phyloP scores from a whole-genome alignment of 2,797 vertebrate species.

The Gymnothorax reevesii region DNA sequence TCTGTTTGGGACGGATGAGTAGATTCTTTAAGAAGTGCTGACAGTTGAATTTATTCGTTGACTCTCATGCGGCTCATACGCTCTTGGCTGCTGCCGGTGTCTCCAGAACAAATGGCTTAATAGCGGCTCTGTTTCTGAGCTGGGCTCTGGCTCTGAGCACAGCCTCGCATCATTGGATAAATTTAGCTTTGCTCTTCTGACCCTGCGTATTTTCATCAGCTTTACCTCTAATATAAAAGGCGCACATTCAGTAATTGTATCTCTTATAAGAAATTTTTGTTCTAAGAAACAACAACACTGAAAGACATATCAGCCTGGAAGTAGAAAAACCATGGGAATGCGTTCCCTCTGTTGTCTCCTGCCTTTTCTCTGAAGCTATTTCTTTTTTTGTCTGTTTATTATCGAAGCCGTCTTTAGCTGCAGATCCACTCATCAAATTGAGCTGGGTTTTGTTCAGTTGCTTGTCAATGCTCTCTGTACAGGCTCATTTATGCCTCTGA shows the following conservation, averaged over 20 bases:
- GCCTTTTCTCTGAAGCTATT: not conserved
- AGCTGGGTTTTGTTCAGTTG: conserved; percentile 17
- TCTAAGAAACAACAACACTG: not conserved
- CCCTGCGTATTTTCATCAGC: not conserved
- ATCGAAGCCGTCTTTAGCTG: conserved; percentile 2
- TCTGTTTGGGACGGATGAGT: not conserved
- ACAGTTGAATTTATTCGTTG: not conserved
- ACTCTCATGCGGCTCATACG: too few species aligned
- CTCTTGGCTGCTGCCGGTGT: not conserved
- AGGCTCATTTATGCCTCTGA: not conserved
- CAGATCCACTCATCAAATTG: not conserved
- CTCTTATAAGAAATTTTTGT: not conserved
- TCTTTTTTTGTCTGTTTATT: not conserved
- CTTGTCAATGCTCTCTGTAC: not conserved
- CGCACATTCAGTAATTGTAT: not conserved
- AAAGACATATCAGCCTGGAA: not conserved
- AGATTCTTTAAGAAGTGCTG: not conserved
- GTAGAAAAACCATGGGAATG: not conserved
- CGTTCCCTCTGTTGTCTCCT: not conserved
- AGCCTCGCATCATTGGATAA: not conserved
- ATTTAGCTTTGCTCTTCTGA: not conserved
- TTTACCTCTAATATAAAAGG: not conserved
- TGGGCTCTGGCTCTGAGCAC: not conserved
- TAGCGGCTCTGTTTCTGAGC: not conserved
- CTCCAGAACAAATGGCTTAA: conserved; percentile 2